A percentile compares a stretch with the other conserved stretches of the same genome.
Evolutionary conservation across 2,113 vertebrate species (phyloP).

Genomic region (Myotis yumanensis): DNA sequence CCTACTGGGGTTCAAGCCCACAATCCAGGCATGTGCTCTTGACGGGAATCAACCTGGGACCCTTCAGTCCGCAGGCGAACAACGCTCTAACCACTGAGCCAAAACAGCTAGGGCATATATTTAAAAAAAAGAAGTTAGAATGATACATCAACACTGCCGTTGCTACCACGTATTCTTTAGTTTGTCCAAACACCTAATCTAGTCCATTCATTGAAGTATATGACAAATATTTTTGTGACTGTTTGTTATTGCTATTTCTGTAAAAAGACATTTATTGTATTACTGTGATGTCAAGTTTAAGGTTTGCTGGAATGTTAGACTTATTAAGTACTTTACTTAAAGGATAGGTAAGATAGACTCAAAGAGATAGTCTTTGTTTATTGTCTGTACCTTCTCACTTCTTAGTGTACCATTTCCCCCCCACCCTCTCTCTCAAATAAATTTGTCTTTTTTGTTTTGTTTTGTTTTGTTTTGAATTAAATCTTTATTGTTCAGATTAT

Average conservation of each 20-base stretch:
- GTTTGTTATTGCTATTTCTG: slow-evolving; percentile 13
- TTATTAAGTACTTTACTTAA: not conserved
- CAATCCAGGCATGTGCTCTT: too few relatives aligned
- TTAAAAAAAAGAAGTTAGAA: not conserved
- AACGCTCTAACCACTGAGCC: too few relatives aligned
- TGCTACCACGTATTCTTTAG: not conserved
- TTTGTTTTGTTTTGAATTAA: too few relatives aligned
- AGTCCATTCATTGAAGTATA: not conserved
- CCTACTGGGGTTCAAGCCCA: too few relatives aligned
- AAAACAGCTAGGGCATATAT: not conserved
- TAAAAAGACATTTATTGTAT: not conserved
- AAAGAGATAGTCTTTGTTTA: not conserved
- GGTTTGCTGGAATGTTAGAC: not conserved
- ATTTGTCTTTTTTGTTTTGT: too few relatives aligned
- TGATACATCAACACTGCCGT: not conserved
- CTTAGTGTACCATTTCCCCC: not conserved
- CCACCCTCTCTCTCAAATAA: not conserved
- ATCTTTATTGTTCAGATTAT: too few relatives aligned
- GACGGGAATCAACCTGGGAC: too few relatives aligned
- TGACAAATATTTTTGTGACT: not conserved
- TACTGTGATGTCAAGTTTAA: slow-evolving; percentile 6
- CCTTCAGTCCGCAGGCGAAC: too few relatives aligned
- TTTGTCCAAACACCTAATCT: not conserved
- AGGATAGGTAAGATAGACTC: not conserved
- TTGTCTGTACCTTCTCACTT: not conserved